Conservation (phyloP, 2,888 invertebrate genomes). For the Dione vanillae region DNA sequence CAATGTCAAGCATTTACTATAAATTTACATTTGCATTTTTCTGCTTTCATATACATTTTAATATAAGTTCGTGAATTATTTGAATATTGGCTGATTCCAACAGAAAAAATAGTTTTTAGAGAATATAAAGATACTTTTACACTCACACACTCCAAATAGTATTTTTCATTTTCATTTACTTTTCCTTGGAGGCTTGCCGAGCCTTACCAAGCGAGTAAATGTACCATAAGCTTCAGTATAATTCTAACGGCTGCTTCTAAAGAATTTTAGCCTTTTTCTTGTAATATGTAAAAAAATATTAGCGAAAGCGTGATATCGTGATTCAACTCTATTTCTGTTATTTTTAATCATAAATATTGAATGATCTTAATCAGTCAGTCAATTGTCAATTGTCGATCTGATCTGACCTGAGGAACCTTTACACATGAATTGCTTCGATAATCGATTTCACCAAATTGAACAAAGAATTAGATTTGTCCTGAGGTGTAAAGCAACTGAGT, state of each 20-base stretch:
- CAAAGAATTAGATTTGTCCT: conserved; percentile 41
- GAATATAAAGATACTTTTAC: too few relatives aligned
- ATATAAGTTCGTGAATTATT: too few relatives aligned
- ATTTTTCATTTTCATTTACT: too few relatives aligned
- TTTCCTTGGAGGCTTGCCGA: too few relatives aligned
- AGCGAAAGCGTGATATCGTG: neutral
- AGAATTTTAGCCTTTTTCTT: neutral
- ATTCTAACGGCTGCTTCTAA: neutral
- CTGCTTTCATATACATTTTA: too few relatives aligned
- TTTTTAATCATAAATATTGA: conserved; percentile 8
- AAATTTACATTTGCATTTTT: too few relatives aligned
- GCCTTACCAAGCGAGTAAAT: too few relatives aligned
- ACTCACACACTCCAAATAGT: too few relatives aligned
- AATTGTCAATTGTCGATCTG: conserved; percentile 1
- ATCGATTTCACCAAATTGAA: conserved; percentile 42
- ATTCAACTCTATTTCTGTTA: neutral
- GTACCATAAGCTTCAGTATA: neutral
- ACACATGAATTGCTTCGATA: conserved; percentile 41
- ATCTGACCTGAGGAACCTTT: conserved; percentile 32
- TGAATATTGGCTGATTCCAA: too few relatives aligned
- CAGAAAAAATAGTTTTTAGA: too few relatives aligned
- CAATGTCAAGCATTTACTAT: too few relatives aligned
- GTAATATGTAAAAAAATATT: neutral
- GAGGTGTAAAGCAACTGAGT: conserved; percentile 43
- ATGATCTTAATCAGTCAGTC: conserved; percentile 2